Base-by-base conservation (phyloP, 2,888 invertebrate species). In the Drosophila aldrichi region DNA sequence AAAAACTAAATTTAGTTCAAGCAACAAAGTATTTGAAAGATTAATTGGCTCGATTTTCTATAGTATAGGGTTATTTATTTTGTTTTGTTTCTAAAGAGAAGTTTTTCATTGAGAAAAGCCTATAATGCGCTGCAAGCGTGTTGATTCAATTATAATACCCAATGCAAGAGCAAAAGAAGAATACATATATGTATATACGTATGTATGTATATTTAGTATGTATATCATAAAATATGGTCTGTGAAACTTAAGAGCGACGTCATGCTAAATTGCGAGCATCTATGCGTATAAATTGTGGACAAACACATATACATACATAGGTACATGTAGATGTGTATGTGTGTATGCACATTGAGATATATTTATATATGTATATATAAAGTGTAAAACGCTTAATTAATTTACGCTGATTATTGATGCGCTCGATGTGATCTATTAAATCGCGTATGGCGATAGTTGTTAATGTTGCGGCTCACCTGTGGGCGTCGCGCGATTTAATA, bases 381-480 rank as follows among this genome's bases (percentile, higher is more conserved):
- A 40, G 51, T 63, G 74, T 65, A 74, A 74, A 65, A 62, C 67
- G 61, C 65, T 70, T 72, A 86, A 88, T 83, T 88, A 86, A 88
- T 88, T 77, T 67, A 75, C 70, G 75, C 56, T 61, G 69, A 77
- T 72, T 86, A 82, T 77, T 74, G 70, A 76, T 76, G 65, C 77
- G 73, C 77, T 63, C 73, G 70, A 70, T 52, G 61, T 73, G 77
- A 88, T 80, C 67, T 80, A 74, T 88, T 88, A 77, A 88, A 80
- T 80, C 41, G 70, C 64, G 55, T 65, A 51, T 49, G 66, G 52
- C 20, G 44, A 41, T 2, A 52, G 57, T 34, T 63, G 38, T 29
- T 59, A 43, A 58, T 54, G 55, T 52, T 59, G 58, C 46, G 56
- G 62, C 77, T 76, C 60, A 77, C 77, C 77, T 77, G 77, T 55